A percentile compares a stretch with the other conserved stretches of the same genome.
Conservation (phyloP, 2,113 vertebrate species). For the Lates calcarifer region DNA sequence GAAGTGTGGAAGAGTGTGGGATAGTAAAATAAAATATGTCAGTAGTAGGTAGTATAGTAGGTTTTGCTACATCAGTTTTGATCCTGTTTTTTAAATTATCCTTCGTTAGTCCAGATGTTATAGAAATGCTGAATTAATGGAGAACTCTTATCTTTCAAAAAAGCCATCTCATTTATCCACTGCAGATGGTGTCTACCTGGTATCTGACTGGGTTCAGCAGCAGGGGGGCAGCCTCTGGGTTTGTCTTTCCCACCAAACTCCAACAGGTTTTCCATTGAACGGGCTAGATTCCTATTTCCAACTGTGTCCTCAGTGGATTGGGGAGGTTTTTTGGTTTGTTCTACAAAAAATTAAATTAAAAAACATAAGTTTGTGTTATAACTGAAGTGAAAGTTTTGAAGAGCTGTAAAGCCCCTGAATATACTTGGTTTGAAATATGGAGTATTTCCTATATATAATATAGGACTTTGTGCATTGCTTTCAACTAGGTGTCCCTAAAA, state of each 20-base stretch:
- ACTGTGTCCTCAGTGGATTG: neutral
- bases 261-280: slow-evolving; percentile 44
- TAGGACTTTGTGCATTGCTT: neutral
- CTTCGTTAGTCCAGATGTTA: neutral
- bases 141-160: neutral
- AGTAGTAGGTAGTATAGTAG: too few species aligned
- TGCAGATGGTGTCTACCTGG: slow-evolving; percentile 46
- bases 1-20: neutral
- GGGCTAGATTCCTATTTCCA: neutral
- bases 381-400: neutral
- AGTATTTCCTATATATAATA: too few species aligned
- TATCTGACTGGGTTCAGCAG: neutral
- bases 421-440: neutral
- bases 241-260: accelerated
- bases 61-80: too few species aligned
- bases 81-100: neutral
- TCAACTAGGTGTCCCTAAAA: neutral
- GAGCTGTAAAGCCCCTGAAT: neutral
- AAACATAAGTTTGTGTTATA: neutral
- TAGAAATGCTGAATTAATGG: neutral
- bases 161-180: neutral
- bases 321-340: slow-evolving; percentile 5
- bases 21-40: neutral
- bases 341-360: slow-evolving; percentile 18
- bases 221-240: neutral